Percentiles rank a stretch among this genome's conserved stretches.
Evolutionary conservation across 2,797 vertebrate species (phyloP).

Genomic region (Lateolabrax maculatus): DNA sequence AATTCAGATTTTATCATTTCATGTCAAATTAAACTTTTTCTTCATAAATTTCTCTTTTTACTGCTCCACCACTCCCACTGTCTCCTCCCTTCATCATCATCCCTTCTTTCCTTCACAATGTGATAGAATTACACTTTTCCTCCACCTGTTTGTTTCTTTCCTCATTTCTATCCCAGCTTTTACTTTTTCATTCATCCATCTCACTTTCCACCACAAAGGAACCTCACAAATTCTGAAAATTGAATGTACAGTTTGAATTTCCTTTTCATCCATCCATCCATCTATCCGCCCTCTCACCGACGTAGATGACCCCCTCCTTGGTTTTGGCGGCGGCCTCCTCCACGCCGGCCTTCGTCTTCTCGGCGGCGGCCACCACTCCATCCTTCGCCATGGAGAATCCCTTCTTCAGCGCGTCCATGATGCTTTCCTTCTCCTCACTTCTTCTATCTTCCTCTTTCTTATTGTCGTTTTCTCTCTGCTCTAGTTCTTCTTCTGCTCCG

Average conservation of each 20-base stretch:
- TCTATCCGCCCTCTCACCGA: conserved; percentile 82
- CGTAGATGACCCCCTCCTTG: conserved; percentile 96
- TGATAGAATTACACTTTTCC: too few species aligned
- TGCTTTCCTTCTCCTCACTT: conserved; percentile 13
- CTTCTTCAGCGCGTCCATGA: conserved; percentile 95
- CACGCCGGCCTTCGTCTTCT: conserved; percentile 97
- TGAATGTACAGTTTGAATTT: neutral
- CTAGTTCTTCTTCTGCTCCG: conserved; percentile 12
- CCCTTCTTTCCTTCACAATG: neutral
- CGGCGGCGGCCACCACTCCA: conserved; percentile 95
- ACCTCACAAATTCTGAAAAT: neutral
- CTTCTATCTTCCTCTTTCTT: neutral
- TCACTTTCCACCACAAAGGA: neutral
- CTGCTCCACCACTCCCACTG: neutral
- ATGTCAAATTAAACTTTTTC: neutral
- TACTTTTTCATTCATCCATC: neutral
- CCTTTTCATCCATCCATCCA: neutral
- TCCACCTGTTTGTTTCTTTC: too few species aligned
- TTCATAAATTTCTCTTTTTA: neutral
- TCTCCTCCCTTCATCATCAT: neutral
- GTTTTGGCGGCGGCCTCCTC: conserved; percentile 95
- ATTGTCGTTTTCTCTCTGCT: neutral
- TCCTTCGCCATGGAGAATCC: conserved; percentile 96
- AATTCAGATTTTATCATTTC: neutral
- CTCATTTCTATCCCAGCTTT: neutral